Evolutionary conservation across 2,888 invertebrate species (phyloP).

Genomic region (Polylopha cassiicola): DNA sequence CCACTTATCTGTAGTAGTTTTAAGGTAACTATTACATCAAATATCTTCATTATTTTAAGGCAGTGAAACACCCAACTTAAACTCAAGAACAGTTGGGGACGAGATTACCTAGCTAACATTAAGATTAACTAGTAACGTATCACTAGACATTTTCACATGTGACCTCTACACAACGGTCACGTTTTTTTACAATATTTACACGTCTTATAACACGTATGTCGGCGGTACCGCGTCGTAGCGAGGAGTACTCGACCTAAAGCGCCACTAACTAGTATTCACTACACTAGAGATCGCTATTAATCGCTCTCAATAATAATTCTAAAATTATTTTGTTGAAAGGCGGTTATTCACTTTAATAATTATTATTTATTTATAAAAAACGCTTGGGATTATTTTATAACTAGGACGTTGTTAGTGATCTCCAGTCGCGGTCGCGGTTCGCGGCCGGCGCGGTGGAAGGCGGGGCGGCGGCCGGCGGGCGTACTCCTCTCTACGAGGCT

Average conservation of each 20-base stretch:
- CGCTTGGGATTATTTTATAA: slow-evolving; percentile 1
- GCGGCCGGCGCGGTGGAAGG: slow-evolving; percentile 1
- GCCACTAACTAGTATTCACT: slow-evolving; percentile 5
- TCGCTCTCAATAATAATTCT: slow-evolving; percentile 4
- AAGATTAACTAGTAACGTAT: slow-evolving; percentile 68
- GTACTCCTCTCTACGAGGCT: slow-evolving; percentile 6
- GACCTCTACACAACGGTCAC: slow-evolving; percentile 70
- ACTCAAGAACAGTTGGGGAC: slow-evolving; percentile 75
- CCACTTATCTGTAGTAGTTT: slow-evolving; percentile 67
- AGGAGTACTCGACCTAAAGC: slow-evolving; percentile 7
- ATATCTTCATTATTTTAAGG: slow-evolving; percentile 68
- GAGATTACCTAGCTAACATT: slow-evolving; percentile 76
- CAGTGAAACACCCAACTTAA: slow-evolving; percentile 77
- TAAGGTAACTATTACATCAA: slow-evolving; percentile 68
- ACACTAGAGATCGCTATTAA: slow-evolving; percentile 4
- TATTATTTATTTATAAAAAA: slow-evolving; percentile 9
- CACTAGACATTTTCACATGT: slow-evolving; percentile 73
- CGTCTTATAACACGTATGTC: slow-evolving; percentile 63
- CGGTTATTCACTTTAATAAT: slow-evolving; percentile 4
- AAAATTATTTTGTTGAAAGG: slow-evolving; percentile 14
- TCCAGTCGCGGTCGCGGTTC: slow-evolving; percentile 32
- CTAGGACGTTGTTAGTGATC: slow-evolving; percentile 1
- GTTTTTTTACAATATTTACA: slow-evolving; percentile 75
- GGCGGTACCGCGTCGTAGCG: slow-evolving; percentile 46
- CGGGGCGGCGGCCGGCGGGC: not conserved